phyloP scores from a whole-genome alignment of 1,140 invertebrate genomes.

The Cyrtorhinus lividipennis region DNA sequence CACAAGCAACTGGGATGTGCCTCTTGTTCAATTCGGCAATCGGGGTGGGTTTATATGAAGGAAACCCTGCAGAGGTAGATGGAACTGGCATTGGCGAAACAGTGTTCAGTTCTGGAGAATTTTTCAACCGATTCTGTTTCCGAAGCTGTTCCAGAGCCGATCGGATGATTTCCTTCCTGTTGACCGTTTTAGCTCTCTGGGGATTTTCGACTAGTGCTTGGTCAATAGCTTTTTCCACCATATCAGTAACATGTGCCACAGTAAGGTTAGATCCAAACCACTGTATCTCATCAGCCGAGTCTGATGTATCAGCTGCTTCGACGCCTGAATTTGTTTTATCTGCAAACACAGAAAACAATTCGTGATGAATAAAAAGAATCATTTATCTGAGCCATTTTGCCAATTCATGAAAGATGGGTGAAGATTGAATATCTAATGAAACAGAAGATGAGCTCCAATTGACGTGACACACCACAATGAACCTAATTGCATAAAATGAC shows the following conservation, averaged over 20 bases:
- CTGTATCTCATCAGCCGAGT: neutral
- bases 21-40: conserved; percentile 41
- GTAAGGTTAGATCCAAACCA: neutral
- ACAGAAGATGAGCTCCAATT: no score
- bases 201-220: neutral
- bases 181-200: neutral
- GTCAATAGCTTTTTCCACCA: neutral
- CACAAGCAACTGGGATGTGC: conserved; percentile 33
- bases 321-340: no score
- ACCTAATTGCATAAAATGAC: no score
- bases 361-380: no score
- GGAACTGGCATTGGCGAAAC: neutral
- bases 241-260: neutral
- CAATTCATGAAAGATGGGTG: no score
- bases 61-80: neutral
- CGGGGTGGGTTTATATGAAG: conserved; percentile 43
- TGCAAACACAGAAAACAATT: no score
- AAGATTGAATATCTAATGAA: no score
- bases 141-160: neutral
- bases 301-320: no score
- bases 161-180: neutral
- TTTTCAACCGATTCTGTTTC: neutral
- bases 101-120: no score
- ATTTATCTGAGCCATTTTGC: no score
- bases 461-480: no score